A percentile compares a stretch with the other conserved stretches of the same genome.
Evolutionary conservation across 2,113 vertebrate genomes (phyloP).

Genomic region (Prinia subflava): DNA sequence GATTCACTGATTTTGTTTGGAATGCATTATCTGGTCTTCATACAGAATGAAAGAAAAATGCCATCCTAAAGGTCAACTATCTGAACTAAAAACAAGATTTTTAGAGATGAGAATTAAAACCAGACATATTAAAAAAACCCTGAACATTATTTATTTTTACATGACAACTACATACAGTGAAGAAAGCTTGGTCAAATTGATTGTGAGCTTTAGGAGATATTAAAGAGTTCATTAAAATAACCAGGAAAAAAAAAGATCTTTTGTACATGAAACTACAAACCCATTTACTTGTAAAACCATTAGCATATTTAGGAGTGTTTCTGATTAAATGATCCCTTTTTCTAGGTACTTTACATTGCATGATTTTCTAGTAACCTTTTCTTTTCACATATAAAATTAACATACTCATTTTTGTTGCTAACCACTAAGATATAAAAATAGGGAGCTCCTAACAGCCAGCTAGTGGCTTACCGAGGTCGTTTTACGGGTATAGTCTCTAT

Average conservation of each 20-base stretch:
- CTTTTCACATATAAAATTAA: not conserved
- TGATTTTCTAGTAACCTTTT: not conserved
- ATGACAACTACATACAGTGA: not conserved
- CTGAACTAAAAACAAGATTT: not conserved
- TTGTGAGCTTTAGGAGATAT: not conserved
- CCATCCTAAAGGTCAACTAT: constrained; percentile 21
- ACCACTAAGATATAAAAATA: not conserved
- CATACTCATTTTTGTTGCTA: not conserved
- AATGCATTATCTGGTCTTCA: not conserved
- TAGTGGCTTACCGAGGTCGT: no score
- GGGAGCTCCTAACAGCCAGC: not conserved
- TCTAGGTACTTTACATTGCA: not conserved
- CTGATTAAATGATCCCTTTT: not conserved
- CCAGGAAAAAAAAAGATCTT: not conserved
- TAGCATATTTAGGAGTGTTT: not conserved
- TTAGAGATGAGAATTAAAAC: not conserved
- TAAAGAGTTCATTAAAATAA: not conserved
- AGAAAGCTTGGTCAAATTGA: not conserved
- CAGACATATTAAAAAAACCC: not conserved
- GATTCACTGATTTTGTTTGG: constrained; percentile 2
- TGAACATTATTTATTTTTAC: not conserved
- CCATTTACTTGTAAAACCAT: not conserved
- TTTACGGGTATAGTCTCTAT: no score
- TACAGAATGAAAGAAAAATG: constrained; percentile 9
- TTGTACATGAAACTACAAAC: not conserved